Conservation (phyloP, 2,888 invertebrate species). For the Melieria omissa region DNA sequence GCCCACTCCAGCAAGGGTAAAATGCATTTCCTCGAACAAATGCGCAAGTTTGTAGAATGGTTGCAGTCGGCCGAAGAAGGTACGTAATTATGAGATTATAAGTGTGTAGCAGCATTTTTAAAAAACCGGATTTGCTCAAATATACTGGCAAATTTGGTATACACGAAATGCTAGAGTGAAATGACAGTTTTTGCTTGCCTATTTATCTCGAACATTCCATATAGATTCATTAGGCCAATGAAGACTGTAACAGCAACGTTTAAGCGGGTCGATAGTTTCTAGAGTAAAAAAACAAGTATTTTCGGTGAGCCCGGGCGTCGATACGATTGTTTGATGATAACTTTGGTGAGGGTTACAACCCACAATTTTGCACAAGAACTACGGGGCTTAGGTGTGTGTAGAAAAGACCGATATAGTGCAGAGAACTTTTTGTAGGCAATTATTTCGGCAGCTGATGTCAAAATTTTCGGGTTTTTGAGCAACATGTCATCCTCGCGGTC, state of each 20-base stretch:
- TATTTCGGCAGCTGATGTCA: no score
- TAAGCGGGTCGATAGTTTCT: no score
- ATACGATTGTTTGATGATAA: no score
- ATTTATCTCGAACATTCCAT: conserved; percentile 44
- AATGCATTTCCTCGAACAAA: conserved; percentile 97
- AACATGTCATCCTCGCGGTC: no score
- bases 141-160: conserved; percentile 35
- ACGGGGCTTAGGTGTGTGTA: no score
- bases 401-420: no score
- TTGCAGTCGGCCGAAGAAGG: conserved; percentile 95
- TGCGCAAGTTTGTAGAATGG: conserved; percentile 98
- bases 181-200: conserved; percentile 62
- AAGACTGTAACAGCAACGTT: conserved; percentile 50
- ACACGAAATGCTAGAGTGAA: conserved; percentile 55
- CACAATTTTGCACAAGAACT: no score
- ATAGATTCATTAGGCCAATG: conserved; percentile 60
- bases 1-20: conserved; percentile 94
- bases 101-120: neutral
- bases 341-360: no score
- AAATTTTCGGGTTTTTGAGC: no score
- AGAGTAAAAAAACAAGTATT: no score
- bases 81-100: conserved; percentile 50
- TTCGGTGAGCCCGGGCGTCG: no score
- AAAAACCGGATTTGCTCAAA: neutral
- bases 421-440: no score